Base-by-base conservation (phyloP, 2,888 invertebrate species). In the Stenodera caucasica region DNA sequence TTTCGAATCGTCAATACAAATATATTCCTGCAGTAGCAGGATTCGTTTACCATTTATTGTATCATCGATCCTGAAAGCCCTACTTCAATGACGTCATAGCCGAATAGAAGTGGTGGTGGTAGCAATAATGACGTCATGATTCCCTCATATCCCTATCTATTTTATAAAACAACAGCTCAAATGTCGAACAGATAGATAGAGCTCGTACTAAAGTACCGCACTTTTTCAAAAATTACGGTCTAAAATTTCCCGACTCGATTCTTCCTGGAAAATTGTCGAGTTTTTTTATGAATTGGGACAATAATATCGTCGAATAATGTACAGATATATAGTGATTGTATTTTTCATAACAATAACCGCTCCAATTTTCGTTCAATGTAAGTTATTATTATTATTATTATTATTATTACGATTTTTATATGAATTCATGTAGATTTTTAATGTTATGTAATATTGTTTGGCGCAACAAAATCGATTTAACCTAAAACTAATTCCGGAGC, bases 381-480 rank as follows among this genome's bases (percentile, higher is more conserved):
- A 64, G 64, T 64, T 9, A 18, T 26, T 26, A 26, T 5, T 5
- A 5, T 26, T 26, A 26, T 26, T 5, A 26, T 26, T 26, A 26
- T 26, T n/a, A n/a, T n/a, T n/a, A n/a, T n/a, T n/a, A n/a, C n/a
- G n/a, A 18, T 18, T 18, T 18, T 18, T 40, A 35, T 35, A 35
- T n/a, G 12, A 35, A 35, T 35, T 14, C 5, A 4, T 2, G n/a
- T n/a, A n/a, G n/a, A n/a, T n/a, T n/a, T n/a, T n/a, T n/a, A n/a
- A 29, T 35, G 14, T 60, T 60, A 60, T 60, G 60, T 54, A 60
- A 57, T 30, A 18, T 54, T 15, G 32, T 57, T 54, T 53, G 63
- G 54, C 54, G 63, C 40, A 63, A 59, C 55, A 52, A 54, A 61
- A 64, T 64, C 64, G 61, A 64, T 64, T 64, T 64, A 64, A 64